These are phyloP conservation scores for Emydoidea blandingii DNA, from an alignment of 2,797 vertebrate species.

Conservation along the genomic window DNA sequence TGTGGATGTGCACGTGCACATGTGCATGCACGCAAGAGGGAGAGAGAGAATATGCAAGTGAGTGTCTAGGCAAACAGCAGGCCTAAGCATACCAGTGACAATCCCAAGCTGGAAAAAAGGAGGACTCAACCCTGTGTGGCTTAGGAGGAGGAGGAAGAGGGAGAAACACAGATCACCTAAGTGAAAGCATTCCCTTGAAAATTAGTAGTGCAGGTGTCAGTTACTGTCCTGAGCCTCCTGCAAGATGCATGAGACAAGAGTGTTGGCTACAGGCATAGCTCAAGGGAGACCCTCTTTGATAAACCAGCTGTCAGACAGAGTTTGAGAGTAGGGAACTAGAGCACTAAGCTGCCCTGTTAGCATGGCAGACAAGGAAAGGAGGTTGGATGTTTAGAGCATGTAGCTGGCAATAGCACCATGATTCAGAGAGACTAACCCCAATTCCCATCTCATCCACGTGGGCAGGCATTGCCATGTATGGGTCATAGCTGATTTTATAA, in stretches of 20 bases:
- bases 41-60: background rate
- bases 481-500: background rate
- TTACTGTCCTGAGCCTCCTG: background rate
- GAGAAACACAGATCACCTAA: background rate
- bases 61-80: background rate
- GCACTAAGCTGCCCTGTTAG: accelerated
- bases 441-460: background rate
- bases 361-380: background rate
- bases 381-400: background rate
- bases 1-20: background rate
- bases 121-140: background rate
- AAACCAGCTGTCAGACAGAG: background rate
- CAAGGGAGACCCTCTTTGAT: background rate
- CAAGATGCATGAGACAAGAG: background rate
- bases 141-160: background rate
- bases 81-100: background rate
- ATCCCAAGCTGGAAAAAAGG: background rate
- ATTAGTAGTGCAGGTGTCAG: background rate
- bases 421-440: background rate
- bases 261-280: background rate
- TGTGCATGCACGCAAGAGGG: background rate
- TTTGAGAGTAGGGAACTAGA: background rate
- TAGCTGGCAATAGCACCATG: background rate
- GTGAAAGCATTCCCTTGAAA: background rate
- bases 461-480: background rate